Percentiles rank a stretch among this genome's conserved stretches.
These are phyloP conservation scores for Oxyura jamaicensis DNA, from an alignment of 2,113 vertebrate species.

Conservation along the genomic window DNA sequence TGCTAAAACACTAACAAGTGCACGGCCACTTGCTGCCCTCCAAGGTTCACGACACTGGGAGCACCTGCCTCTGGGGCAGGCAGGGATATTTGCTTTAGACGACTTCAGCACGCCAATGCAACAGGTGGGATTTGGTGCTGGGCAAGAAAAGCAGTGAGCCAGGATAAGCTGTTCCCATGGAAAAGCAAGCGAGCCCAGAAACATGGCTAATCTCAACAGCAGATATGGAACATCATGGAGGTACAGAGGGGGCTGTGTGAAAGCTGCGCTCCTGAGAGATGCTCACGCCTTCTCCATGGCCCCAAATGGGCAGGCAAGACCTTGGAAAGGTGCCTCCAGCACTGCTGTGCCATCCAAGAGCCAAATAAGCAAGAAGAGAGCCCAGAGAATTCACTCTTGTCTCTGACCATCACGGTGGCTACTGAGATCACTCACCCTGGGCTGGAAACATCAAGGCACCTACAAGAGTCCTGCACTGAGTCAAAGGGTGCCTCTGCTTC, in stretches of 20 bases:
- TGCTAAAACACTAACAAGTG: not conserved
- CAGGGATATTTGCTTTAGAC: not conserved
- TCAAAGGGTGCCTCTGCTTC: not conserved
- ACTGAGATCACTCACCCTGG: not conserved
- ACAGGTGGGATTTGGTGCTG: not conserved
- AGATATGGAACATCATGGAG: not conserved
- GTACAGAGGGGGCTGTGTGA: not conserved
- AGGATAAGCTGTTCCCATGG: not conserved
- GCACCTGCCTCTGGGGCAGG: not conserved
- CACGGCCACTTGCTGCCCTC: not conserved
- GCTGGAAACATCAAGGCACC: not conserved
- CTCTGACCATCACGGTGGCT: not conserved
- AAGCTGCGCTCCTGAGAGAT: not conserved
- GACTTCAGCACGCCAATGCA: not conserved
- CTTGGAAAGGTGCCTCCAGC: not conserved
- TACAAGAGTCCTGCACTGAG: not conserved
- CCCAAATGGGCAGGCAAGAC: not conserved
- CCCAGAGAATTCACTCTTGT: not conserved
- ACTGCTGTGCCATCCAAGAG: not conserved
- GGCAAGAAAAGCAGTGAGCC: not conserved
- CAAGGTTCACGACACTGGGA: not conserved
- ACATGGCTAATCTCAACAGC: not conserved
- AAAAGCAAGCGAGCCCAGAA: not conserved
- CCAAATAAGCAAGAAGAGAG: not conserved
- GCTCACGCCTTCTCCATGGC: not conserved